Evolutionary conservation across 2,888 invertebrate genomes (phyloP).

Genomic region (Cyaniris semiargus): DNA sequence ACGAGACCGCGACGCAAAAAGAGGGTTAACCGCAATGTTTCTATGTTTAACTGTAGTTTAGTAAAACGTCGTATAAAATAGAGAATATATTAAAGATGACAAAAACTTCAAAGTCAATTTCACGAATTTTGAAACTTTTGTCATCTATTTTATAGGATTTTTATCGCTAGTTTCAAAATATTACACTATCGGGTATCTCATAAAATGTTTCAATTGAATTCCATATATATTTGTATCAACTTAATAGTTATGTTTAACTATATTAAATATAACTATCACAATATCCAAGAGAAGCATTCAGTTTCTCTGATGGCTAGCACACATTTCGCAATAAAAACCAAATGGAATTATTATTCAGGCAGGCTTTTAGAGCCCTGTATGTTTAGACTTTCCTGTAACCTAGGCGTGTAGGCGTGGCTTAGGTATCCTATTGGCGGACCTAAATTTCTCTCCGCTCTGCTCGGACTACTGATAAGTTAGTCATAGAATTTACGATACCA

Average conservation of each 20-base stretch:
- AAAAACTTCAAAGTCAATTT: background rate
- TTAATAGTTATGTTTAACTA: background rate
- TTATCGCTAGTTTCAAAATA: background rate
- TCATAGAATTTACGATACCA: constrained; percentile 40
- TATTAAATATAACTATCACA: too few relatives aligned
- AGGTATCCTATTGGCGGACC: constrained; percentile 63
- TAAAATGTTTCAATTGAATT: too few relatives aligned
- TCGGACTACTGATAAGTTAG: constrained; percentile 60
- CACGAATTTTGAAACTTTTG: background rate
- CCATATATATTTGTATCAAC: background rate
- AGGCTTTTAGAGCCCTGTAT: background rate
- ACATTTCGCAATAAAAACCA: background rate
- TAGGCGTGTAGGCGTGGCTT: constrained; percentile 65
- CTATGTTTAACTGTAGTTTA: background rate
- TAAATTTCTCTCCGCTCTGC: constrained; percentile 69
- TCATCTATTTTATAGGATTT: background rate
- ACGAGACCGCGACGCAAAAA: background rate
- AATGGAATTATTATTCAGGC: constrained; percentile 4
- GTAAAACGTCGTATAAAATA: too few relatives aligned
- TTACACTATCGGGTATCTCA: too few relatives aligned
- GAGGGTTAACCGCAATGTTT: background rate
- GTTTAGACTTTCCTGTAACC: constrained; percentile 20
- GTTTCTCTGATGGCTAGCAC: background rate
- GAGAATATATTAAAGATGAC: too few relatives aligned
- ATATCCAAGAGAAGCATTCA: background rate